These are phyloP conservation scores for Leuciscus idus DNA, from an alignment of 2,113 vertebrate species.

Conservation along the genomic window DNA sequence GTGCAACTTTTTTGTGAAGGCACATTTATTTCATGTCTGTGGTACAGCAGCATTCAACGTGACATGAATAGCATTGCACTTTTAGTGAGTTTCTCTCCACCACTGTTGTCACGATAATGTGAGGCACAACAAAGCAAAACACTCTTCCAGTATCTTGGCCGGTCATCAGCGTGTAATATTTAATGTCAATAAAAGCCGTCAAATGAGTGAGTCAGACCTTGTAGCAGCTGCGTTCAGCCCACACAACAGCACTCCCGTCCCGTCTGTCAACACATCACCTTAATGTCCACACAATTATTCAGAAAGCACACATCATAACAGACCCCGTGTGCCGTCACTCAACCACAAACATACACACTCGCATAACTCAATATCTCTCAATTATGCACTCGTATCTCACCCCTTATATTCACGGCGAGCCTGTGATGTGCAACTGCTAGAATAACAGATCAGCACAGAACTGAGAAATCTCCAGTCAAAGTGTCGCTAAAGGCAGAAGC, in stretches of 20 bases:
- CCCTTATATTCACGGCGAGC: neutral
- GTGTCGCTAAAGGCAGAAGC: neutral
- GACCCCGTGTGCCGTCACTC: neutral
- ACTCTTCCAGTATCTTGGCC: constrained; percentile 16
- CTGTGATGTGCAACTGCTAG: neutral
- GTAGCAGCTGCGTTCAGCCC: constrained; percentile 30
- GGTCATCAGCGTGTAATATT: constrained; percentile 20
- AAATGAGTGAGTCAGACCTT: constrained; percentile 42
- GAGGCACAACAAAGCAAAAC: neutral
- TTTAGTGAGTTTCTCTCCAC: neutral
- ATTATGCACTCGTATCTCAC: neutral
- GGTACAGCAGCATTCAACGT: too few species aligned
- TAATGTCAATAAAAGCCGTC: constrained; percentile 26
- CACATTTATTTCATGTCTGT: neutral
- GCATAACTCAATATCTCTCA: neutral
- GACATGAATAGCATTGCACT: neutral
- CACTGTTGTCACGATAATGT: neutral
- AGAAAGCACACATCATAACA: constrained; percentile 46
- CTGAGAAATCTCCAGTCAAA: neutral
- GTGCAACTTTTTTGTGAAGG: neutral
- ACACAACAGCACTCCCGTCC: constrained; percentile 5
- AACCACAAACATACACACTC: constrained; percentile 7
- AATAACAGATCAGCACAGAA: neutral
- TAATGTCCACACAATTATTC: neutral
- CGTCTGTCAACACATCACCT: constrained; percentile 18